Base-by-base conservation (phyloP, 2,113 vertebrate genomes). In the Hemichromis elongatus region DNA sequence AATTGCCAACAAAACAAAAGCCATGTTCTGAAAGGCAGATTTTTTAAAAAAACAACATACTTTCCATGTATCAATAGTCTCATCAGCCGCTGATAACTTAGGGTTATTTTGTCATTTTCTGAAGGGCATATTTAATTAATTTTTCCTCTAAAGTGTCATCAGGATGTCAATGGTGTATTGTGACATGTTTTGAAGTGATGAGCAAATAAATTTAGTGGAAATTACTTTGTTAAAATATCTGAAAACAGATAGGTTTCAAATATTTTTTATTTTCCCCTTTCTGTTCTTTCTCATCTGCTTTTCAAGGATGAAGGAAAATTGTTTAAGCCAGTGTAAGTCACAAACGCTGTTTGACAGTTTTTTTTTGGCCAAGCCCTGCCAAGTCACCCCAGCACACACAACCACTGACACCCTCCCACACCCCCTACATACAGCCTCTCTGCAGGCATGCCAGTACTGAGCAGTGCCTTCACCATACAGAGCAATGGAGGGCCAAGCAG, bases 401-500 rank as follows among this genome's bases (percentile, higher is more conserved):
- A 81, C 55, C 84, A 85, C 40, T 35, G 83, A 45, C 85, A 82
- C 61, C 79, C 61, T 53, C 70, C 59, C 56, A 52, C 86, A 75
- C 63, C 77, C 77, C 54, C 52, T 8, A 80, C 90, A 93, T 83
- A 88, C 79, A 82, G 86, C 73, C 80, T 88, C 89, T 89, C 90
- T 28, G 84, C 83, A 90, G 91, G 88, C 77, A 91, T 90, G 91
- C 89, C 92, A 93, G 87, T 53, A 80, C 80, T 61, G 90, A 92
- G 94, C 33, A 12, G 33, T 89, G 84, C 81, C 84, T 93, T 93
- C 84, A 88, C 88, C 90, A 86, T 84, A 84, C 89, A 91, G 88
- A 88, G 89, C 82, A 84, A 86, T 56, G 92, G 87, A 92, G 91
- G 93, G 92, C 91, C 90, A 89, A 89, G 94, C 83, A 82, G 91